Percentiles rank a stretch among this genome's conserved stretches.
phyloP scores from a whole-genome alignment of 2,113 vertebrate species.

The Synchiropus splendidus region DNA sequence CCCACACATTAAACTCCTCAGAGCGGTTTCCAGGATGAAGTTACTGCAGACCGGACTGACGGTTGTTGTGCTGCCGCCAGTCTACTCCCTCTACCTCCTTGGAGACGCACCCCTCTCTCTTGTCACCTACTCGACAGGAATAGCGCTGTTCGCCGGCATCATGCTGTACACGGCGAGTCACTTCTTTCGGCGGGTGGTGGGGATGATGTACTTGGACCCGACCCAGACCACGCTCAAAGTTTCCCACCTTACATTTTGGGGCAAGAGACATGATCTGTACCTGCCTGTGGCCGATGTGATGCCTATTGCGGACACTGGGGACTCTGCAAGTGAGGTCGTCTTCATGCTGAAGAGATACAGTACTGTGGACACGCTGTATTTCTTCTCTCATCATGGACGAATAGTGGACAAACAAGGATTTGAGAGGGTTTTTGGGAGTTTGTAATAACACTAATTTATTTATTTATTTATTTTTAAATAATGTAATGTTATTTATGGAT shows the following conservation, averaged over 20 bases:
- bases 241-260: conserved; percentile 88
- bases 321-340: conserved; percentile 61
- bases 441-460: conserved; percentile 22
- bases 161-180: conserved; percentile 83
- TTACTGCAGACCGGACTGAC: conserved; percentile 80
- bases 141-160: conserved; percentile 64
- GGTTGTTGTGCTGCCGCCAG: conserved; percentile 58
- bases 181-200: conserved; percentile 78
- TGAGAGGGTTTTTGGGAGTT: conserved; percentile 75
- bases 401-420: conserved; percentile 75
- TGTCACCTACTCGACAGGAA: conserved; percentile 54
- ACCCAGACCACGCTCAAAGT: conserved; percentile 65
- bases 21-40: conserved; percentile 78
- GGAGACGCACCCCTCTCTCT: conserved; percentile 48
- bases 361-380: conserved; percentile 69
- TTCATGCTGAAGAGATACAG: conserved; percentile 71
- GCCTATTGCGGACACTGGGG: conserved; percentile 70
- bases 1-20: conserved; percentile 66
- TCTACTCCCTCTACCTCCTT: conserved; percentile 68
- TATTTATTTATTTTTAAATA: no score
- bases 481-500: background rate
- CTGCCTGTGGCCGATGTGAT: conserved; percentile 73
- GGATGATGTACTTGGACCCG: conserved; percentile 80
- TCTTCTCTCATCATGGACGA: conserved; percentile 70
- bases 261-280: conserved; percentile 72